Conservation (phyloP, 2,797 vertebrate genomes). For the Sciaenops ocellatus region DNA sequence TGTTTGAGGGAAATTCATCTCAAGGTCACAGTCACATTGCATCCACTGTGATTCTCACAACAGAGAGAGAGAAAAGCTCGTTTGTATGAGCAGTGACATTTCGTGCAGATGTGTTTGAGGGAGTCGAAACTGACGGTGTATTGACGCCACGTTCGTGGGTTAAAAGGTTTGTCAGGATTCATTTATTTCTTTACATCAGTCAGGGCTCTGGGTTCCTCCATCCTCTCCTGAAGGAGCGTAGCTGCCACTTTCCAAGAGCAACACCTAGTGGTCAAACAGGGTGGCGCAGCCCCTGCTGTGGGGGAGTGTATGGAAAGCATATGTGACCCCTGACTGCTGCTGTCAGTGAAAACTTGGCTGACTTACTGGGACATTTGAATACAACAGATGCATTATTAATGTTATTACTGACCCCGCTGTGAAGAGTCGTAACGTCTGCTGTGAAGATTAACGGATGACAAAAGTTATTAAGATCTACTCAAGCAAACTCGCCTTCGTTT, state of each 20-base stretch:
- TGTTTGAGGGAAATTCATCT: constrained; percentile 39
- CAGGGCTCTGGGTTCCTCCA: constrained; percentile 8
- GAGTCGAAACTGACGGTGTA: not conserved
- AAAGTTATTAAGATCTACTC: not conserved
- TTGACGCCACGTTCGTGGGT: not conserved
- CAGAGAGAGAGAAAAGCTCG: constrained; percentile 20
- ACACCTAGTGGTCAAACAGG: constrained; percentile 63
- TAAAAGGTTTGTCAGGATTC: constrained; percentile 38
- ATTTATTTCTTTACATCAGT: constrained; percentile 32
- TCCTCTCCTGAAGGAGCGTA: not conserved
- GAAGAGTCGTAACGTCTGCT: not conserved
- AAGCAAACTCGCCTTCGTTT: not conserved
- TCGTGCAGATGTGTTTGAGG: constrained; percentile 1
- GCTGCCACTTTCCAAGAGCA: constrained; percentile 58
- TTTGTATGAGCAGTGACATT: not conserved
- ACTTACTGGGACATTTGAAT: not conserved
- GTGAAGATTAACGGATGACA: not conserved
- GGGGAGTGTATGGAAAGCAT: not conserved
- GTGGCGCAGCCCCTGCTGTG: constrained; percentile 15
- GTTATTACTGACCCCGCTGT: not conserved
- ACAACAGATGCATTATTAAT: not conserved
- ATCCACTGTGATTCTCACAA: constrained; percentile 18
- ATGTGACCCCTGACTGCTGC: not conserved
- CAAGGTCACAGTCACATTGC: constrained; percentile 69
- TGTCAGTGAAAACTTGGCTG: not conserved